Conservation (phyloP, 1,140 invertebrate species). For the Megathymus violae region DNA sequence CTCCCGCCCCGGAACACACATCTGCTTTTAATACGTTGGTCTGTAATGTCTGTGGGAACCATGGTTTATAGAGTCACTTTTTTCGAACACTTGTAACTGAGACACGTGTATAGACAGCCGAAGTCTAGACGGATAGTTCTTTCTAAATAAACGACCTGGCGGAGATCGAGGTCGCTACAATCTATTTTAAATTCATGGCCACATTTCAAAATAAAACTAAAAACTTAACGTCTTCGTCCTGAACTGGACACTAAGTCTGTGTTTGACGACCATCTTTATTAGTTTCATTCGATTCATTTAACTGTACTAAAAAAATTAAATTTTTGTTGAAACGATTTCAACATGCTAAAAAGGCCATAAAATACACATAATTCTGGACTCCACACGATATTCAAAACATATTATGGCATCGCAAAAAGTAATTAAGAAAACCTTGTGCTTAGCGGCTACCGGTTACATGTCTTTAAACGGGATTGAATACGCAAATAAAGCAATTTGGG, state of each 20-base stretch:
- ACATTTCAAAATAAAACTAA: neutral
- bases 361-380: constrained; percentile 5
- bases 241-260: neutral
- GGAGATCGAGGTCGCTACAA: constrained; percentile 9
- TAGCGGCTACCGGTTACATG: constrained; percentile 17
- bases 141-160: constrained; percentile 11
- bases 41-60: constrained; percentile 31
- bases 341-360: neutral
- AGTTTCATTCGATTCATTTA: neutral
- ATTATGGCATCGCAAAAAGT: constrained; percentile 1
- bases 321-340: too few species aligned
- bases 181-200: constrained; percentile 1
- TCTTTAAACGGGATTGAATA: constrained; percentile 17
- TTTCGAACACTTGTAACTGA: constrained; percentile 16
- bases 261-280: neutral
- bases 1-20: constrained; percentile 41
- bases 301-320: neutral
- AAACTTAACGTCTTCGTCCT: neutral
- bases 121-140: constrained; percentile 2
- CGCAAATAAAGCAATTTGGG: constrained; percentile 31
- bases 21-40: constrained; percentile 40
- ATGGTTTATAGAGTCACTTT: constrained; percentile 10
- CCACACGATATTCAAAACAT: neutral
- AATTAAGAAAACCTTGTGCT: constrained; percentile 1
- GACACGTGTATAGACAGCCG: too few species aligned